These are phyloP conservation scores for Peromyscus melanophrys DNA, from an alignment of 2,797 vertebrate species.

Conservation along the genomic window DNA sequence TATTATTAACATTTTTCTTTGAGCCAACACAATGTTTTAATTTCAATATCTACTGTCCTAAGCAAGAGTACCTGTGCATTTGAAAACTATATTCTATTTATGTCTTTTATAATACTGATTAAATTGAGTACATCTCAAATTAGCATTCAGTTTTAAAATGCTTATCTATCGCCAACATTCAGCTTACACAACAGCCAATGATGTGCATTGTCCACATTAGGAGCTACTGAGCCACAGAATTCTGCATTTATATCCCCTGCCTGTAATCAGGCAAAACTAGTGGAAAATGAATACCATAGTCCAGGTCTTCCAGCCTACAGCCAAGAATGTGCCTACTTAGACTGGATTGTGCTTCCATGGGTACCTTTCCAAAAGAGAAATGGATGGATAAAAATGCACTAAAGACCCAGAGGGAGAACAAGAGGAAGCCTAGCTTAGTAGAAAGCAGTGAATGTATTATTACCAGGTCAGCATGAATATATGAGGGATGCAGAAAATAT, in stretches of 20 bases:
- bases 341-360: neutral
- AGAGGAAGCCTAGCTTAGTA: neutral
- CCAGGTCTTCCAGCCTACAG: neutral
- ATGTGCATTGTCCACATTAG: conserved; percentile 14
- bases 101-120: conserved; percentile 20
- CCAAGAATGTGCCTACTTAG: neutral
- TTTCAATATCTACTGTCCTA: neutral
- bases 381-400: neutral
- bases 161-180: neutral
- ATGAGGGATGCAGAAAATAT: conserved; percentile 11
- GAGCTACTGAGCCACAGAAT: neutral
- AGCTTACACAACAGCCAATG: neutral
- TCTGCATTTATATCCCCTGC: conserved; percentile 11
- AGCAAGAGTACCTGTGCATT: neutral
- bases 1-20: neutral
- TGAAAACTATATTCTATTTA: neutral
- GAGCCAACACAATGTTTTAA: conserved; percentile 12
- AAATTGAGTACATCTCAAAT: conserved; percentile 42
- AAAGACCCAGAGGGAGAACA: neutral
- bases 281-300: neutral
- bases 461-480: conserved; percentile 12
- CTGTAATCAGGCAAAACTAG: neutral
- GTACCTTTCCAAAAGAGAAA: neutral
- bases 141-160: conserved; percentile 40
- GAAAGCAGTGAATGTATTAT: conserved; percentile 14